phyloP scores from a whole-genome alignment of 2,888 invertebrate genomes.

The Ormyrus pomaceus region DNA sequence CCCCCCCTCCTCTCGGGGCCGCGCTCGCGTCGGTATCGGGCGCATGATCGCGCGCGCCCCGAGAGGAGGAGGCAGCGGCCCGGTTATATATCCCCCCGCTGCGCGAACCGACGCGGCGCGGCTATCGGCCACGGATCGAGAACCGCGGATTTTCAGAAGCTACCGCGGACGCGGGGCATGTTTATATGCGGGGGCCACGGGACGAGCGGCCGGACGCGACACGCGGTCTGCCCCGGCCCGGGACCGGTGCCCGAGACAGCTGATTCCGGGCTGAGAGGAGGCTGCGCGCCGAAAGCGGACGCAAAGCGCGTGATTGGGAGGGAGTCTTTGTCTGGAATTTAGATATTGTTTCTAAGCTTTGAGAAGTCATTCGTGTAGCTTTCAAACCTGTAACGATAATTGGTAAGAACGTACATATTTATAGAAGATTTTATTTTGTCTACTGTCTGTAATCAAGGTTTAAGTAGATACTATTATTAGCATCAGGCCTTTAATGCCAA shows the following conservation, averaged over 20 bases:
- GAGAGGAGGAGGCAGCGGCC: neutral
- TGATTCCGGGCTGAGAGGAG: neutral
- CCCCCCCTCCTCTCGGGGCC: slow-evolving; percentile 1
- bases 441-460: neutral
- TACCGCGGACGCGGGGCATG: slow-evolving; percentile 7
- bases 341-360: too few relatives aligned
- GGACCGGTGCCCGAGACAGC: neutral
- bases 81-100: slow-evolving; percentile 58
- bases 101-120: slow-evolving; percentile 62
- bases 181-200: slow-evolving; percentile 57
- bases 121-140: slow-evolving; percentile 69
- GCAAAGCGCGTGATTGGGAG: too few relatives aligned
- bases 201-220: slow-evolving; percentile 31
- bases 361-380: too few relatives aligned
- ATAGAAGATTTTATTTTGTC: neutral
- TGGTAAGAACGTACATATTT: too few relatives aligned
- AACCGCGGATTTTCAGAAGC: slow-evolving; percentile 65
- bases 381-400: too few relatives aligned
- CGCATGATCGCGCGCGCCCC: slow-evolving; percentile 32
- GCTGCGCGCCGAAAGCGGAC: neutral
- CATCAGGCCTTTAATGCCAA: too few relatives aligned
- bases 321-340: too few relatives aligned
- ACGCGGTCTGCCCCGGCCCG: slow-evolving; percentile 46
- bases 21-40: slow-evolving; percentile 29
- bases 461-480: too few relatives aligned